Conservation (phyloP, 2,888 invertebrate genomes). For the Ptilodon capucinus region DNA sequence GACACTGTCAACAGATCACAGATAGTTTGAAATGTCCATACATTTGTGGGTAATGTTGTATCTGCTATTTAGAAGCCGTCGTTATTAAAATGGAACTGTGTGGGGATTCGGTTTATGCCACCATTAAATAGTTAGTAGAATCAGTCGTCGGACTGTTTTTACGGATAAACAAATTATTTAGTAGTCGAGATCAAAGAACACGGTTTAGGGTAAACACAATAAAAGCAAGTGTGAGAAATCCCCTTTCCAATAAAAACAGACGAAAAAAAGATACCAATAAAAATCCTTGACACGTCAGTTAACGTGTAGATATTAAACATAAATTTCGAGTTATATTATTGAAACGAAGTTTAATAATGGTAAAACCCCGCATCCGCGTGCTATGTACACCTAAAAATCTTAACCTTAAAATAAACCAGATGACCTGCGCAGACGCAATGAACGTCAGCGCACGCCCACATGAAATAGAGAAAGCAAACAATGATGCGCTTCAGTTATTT, state of each 20-base stretch:
- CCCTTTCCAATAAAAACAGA: not conserved
- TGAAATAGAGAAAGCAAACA: constrained; percentile 40
- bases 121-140: too few species aligned
- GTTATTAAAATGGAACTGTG: too few species aligned
- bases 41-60: too few species aligned
- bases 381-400: constrained; percentile 25
- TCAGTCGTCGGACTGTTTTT: too few species aligned
- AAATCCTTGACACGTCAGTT: not conserved
- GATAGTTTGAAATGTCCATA: too few species aligned
- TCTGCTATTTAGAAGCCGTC: too few species aligned
- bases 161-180: not conserved
- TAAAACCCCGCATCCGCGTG: constrained; percentile 14
- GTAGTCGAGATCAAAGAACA: not conserved
- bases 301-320: not conserved
- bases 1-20: not conserved
- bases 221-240: not conserved
- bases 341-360: constrained; percentile 1
- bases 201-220: not conserved
- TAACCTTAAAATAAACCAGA: constrained; percentile 45
- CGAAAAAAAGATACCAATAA: not conserved
- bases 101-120: too few species aligned
- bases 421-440: constrained; percentile 35
- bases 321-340: not conserved
- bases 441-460: constrained; percentile 46
- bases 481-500: constrained; percentile 34